Conservation (phyloP, 2,797 vertebrate species). For the Australoheros facetus region DNA sequence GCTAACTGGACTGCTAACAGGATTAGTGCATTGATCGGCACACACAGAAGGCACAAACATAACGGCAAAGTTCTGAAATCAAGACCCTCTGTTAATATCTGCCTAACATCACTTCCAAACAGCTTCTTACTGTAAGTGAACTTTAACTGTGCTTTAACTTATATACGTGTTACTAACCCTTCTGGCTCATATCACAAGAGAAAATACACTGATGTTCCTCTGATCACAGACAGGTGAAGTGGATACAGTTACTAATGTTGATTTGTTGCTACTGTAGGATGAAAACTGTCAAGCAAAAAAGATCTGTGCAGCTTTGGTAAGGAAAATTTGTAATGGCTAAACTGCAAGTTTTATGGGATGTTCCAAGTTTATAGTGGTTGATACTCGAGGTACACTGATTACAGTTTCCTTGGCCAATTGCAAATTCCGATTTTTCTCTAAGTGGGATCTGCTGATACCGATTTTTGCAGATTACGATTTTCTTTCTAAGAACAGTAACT, state of each 20-base stretch:
- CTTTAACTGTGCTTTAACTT: not conserved
- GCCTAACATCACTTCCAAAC: not conserved
- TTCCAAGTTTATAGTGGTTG: not conserved
- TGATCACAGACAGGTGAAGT: too few relatives aligned
- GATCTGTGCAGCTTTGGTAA: too few relatives aligned
- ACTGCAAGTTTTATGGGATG: not conserved
- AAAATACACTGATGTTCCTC: not conserved
- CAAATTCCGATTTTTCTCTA: not conserved
- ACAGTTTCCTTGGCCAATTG: too few relatives aligned
- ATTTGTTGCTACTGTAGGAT: too few relatives aligned
- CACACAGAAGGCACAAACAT: constrained; percentile 29
- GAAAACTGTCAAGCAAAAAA: too few relatives aligned
- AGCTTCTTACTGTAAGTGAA: not conserved
- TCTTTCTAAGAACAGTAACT: not conserved
- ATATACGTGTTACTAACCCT: not conserved
- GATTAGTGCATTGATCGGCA: constrained; percentile 65
- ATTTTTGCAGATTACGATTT: not conserved
- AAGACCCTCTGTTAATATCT: not conserved
- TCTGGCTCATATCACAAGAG: not conserved
- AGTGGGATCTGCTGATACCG: not conserved
- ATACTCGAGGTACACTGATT: too few relatives aligned
- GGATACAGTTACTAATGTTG: too few relatives aligned
- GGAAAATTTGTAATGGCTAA: not conserved
- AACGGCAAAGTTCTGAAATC: not conserved
- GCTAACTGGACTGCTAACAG: constrained; percentile 66